Conservation (phyloP, 2,888 invertebrate genomes). For the Alloscopus bannaensis region DNA sequence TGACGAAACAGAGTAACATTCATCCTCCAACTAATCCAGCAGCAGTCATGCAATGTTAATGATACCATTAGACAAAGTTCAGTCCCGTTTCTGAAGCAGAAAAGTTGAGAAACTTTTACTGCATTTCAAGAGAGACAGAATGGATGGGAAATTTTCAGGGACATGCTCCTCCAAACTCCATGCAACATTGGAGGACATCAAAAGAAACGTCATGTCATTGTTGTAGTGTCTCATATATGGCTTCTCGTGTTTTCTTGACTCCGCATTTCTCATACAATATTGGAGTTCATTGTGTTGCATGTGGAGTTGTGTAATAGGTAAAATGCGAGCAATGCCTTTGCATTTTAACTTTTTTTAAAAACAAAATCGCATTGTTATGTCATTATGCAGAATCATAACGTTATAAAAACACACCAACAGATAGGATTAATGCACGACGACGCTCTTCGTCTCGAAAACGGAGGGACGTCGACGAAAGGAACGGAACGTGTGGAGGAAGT, state of each 20-base stretch:
- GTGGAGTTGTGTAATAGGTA: slow-evolving; percentile 8
- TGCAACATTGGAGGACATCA: neutral
- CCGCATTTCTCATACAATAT: slow-evolving; percentile 9
- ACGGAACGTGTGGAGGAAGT: slow-evolving; percentile 26
- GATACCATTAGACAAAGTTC: slow-evolving; percentile 10
- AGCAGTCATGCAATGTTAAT: slow-evolving; percentile 22
- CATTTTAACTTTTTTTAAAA: neutral
- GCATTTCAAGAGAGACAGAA: neutral
- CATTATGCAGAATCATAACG: slow-evolving; percentile 51
- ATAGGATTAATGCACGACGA: slow-evolving; percentile 23
- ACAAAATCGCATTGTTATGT: slow-evolving; percentile 48
- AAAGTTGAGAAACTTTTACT: neutral
- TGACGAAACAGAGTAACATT: too few relatives aligned
- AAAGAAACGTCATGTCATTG: slow-evolving; percentile 26
- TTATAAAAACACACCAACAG: slow-evolving; percentile 33
- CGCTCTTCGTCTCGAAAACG: too few relatives aligned
- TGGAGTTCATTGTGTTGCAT: slow-evolving; percentile 29
- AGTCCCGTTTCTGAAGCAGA: neutral
- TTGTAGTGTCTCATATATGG: neutral
- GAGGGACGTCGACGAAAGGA: slow-evolving; percentile 24
- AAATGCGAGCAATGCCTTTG: slow-evolving; percentile 35
- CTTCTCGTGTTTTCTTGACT: slow-evolving; percentile 3
- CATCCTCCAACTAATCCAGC: too few relatives aligned
- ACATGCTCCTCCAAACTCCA: neutral
- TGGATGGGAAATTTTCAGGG: slow-evolving; percentile 17